phyloP scores from a whole-genome alignment of 2,113 vertebrate species.

The Cervus canadensis region DNA sequence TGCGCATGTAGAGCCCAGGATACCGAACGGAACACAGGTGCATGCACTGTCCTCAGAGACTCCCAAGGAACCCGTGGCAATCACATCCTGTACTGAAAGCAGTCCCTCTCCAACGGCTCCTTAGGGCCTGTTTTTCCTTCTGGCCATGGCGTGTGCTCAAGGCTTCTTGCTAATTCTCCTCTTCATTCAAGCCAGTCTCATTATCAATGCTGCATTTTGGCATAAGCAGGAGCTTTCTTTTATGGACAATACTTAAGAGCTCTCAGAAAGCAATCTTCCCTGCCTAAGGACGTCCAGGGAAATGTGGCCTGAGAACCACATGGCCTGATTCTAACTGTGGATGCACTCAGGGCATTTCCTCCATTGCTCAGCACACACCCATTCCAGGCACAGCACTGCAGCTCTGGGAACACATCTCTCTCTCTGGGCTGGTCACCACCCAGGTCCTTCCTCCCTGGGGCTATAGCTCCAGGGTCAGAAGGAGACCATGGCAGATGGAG shows the following conservation, averaged over 20 bases:
- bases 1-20: background rate
- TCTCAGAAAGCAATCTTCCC: conserved; percentile 42
- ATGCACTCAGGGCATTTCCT: background rate
- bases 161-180: conserved; percentile 42
- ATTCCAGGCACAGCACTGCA: background rate
- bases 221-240: background rate
- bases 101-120: background rate
- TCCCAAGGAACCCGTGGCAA: background rate
- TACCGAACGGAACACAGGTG: background rate
- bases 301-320: background rate
- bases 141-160: background rate
- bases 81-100: background rate
- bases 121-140: background rate
- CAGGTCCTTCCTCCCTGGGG: background rate
- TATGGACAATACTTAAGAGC: conserved; percentile 45
- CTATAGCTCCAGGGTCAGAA: background rate
- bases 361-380: accelerated
- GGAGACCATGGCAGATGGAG: background rate
- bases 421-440: background rate
- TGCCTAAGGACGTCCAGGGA: background rate
- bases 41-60: background rate
- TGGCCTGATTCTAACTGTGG: background rate
- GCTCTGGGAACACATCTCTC: background rate
- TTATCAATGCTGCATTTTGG: background rate
- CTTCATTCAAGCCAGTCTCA: background rate